These are phyloP conservation scores for Chloroceryle aenea DNA, from an alignment of 2,113 vertebrate genomes.

Conservation along the genomic window DNA sequence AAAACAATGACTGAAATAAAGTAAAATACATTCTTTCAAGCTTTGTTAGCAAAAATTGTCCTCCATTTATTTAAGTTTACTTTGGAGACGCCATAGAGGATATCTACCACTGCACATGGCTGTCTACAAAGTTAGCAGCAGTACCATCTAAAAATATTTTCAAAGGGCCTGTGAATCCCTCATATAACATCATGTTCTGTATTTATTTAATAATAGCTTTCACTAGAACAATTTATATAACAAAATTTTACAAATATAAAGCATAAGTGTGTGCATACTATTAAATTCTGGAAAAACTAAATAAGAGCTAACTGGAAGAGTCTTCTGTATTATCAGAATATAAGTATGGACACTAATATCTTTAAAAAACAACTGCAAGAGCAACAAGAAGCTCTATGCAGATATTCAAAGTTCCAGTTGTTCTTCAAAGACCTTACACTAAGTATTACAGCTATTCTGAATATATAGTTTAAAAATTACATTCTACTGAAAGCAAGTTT, in stretches of 20 bases:
- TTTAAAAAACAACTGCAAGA: neutral
- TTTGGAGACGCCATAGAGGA: neutral
- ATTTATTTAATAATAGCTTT: neutral
- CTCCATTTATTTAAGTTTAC: neutral
- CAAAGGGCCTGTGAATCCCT: neutral
- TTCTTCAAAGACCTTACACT: neutral
- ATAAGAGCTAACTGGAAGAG: neutral
- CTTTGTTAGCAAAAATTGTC: neutral
- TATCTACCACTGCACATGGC: neutral
- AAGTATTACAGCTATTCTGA: neutral
- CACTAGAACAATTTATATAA: neutral
- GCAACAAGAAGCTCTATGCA: neutral
- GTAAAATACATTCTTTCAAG: neutral
- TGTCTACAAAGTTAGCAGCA: neutral
- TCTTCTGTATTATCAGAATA: neutral
- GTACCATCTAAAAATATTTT: neutral
- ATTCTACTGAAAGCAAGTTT: neutral
- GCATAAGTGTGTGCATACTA: neutral
- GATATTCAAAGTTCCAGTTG: neutral
- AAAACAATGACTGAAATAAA: neutral
- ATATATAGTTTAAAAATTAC: neutral
- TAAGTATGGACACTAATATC: neutral
- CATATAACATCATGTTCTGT: neutral
- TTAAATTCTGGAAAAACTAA: neutral
- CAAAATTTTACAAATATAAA: neutral